These are phyloP conservation scores for Herminia tarsipennalis DNA, from an alignment of 2,888 invertebrate genomes.

Conservation along the genomic window DNA sequence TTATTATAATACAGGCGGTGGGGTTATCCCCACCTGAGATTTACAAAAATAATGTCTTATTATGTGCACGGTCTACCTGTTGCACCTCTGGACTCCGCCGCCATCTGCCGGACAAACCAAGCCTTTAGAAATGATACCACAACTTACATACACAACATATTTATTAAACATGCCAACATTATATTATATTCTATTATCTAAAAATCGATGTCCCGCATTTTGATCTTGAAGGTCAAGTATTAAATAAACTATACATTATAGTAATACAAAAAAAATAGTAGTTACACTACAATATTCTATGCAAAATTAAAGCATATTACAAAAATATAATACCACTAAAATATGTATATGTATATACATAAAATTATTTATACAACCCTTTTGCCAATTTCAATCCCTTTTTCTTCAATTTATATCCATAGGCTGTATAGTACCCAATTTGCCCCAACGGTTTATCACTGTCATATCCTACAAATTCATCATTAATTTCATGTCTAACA, in stretches of 20 bases:
- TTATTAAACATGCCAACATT: conserved; percentile 34
- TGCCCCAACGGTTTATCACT: conserved; percentile 11
- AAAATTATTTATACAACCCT: conserved; percentile 21
- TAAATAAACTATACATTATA: not conserved
- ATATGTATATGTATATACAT: too few species aligned
- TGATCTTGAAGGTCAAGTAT: not conserved
- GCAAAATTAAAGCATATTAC: too few species aligned
- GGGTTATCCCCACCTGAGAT: conserved; percentile 63
- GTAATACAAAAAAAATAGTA: conserved; percentile 8
- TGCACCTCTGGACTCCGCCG: conserved; percentile 62
- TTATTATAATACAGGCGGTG: conserved; percentile 60
- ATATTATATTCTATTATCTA: conserved; percentile 21
- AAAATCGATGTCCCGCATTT: conserved; percentile 7
- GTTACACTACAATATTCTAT: too few species aligned
- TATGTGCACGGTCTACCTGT: conserved; percentile 64
- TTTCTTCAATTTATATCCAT: conserved; percentile 20
- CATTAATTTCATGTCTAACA: too few species aligned
- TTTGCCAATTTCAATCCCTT: conserved; percentile 35
- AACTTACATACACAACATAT: conserved; percentile 26
- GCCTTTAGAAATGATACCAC: conserved; percentile 38
- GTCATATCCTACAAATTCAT: not conserved
- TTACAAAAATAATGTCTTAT: conserved; percentile 71
- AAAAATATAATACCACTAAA: too few species aligned
- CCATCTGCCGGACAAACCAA: conserved; percentile 63
- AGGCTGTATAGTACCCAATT: conserved; percentile 21